Base-by-base conservation (phyloP, 1,140 invertebrate species). In the Ylistrum balloti region DNA sequence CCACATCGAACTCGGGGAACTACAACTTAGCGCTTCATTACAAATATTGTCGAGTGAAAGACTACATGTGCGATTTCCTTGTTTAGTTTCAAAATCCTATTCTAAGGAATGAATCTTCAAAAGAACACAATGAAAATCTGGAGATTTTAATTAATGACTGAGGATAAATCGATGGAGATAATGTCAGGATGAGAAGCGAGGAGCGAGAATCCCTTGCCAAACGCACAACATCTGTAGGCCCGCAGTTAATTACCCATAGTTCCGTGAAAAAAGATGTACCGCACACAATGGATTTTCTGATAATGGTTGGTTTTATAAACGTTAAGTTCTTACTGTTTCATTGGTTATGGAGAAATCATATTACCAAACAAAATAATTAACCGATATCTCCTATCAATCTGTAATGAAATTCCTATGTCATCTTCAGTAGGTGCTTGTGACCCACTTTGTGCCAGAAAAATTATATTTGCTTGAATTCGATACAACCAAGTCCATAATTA, bases 231-330 rank as follows among this genome's bases (percentile, higher is more conserved):
- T 74, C 56, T 74, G 56, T 74, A 74, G 56, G n/a, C 56, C 56
- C 56, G 56, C 56, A 74, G 56, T 28, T 74, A 74, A 74, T 74
- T 74, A 74, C 56, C 56, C 56, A 74, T 74, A 74, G 56, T 74
- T 74, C 56, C 56, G 56, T 22, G n/a, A 22, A n/a, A 74, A 28
- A 74, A n/a, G n/a, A 0, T 74, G 56, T 74, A 74, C 56, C 56
- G 56, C 56, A 74, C 56, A 74, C 56, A 74, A 74, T n/a, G 56
- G 28, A 74, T 74, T 28, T n/a, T 11, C 22, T 74, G 56, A 1
- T 74, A 74, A 74, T 74, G 56, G 17, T n/a, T 74, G n/a, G n/a
- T n/a, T n/a, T n/a, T n/a, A n/a, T n/a, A n/a, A n/a, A n/a, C n/a
- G n/a, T n/a, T n/a, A n/a, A n/a, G n/a, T n/a, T 38, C 35, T 7